These are phyloP conservation scores for Drosophila maculinotata DNA, from an alignment of 2,888 invertebrate genomes.

Conservation along the genomic window DNA sequence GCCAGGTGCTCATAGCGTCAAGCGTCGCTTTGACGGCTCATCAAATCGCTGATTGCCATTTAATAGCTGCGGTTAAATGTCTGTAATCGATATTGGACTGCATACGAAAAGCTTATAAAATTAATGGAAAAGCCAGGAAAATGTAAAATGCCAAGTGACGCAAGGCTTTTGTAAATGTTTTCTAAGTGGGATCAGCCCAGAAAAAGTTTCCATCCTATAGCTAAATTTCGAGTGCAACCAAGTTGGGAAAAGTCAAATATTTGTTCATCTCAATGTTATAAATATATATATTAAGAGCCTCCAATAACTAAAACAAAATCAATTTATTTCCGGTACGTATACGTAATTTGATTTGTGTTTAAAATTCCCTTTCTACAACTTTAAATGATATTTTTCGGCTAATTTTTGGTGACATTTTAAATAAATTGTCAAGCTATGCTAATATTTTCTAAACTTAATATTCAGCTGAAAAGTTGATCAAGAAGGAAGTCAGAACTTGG, in stretches of 20 bases:
- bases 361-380: neutral
- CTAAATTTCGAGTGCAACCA: too few relatives aligned
- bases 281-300: too few relatives aligned
- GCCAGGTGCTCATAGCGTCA: slow-evolving; percentile 46
- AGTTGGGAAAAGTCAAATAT: neutral
- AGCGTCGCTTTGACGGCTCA: slow-evolving; percentile 72
- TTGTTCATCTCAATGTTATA: too few relatives aligned
- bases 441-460: slow-evolving; percentile 1
- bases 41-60: slow-evolving; percentile 72
- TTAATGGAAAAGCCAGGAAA: slow-evolving; percentile 47
- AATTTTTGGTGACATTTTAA: slow-evolving; percentile 4
- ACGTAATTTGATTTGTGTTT: too few relatives aligned
- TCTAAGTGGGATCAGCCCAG: neutral
- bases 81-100: slow-evolving; percentile 67
- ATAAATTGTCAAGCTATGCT: slow-evolving; percentile 13
- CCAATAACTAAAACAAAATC: too few relatives aligned
- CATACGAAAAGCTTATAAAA: slow-evolving; percentile 46
- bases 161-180: slow-evolving; percentile 7
- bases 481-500: too few relatives aligned
- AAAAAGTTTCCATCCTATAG: neutral
- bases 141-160: slow-evolving; percentile 46
- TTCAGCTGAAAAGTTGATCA: slow-evolving; percentile 4
- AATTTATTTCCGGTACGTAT: too few relatives aligned
- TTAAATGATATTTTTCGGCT: neutral
- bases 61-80: slow-evolving; percentile 56